Conservation (phyloP, 1,140 invertebrate species). For the Saccostrea cuccullata region DNA sequence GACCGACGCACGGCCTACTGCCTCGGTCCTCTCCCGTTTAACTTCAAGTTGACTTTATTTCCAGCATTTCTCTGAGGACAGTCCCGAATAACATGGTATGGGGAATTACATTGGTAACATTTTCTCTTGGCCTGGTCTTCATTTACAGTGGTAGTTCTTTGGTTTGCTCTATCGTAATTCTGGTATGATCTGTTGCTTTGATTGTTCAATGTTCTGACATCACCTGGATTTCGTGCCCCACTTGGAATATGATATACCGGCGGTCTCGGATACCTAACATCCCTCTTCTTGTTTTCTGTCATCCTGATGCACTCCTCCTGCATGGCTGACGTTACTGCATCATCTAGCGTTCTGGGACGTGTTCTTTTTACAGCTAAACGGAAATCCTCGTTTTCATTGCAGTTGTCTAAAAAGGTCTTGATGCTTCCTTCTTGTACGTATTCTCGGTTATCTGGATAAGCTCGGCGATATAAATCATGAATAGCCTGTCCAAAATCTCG, state of each 20-base stretch:
- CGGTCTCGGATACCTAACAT: not conserved
- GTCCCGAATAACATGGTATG: not conserved
- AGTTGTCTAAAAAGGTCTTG: not conserved
- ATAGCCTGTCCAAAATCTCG: too few species aligned
- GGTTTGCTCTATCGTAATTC: too few species aligned
- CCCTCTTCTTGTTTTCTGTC: not conserved
- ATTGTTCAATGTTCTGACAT: not conserved
- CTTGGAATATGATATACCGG: slow-evolving; percentile 13
- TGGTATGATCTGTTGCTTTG: too few species aligned
- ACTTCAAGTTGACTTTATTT: not conserved
- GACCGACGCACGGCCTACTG: too few species aligned
- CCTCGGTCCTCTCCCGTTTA: slow-evolving; percentile 8
- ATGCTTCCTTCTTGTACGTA: slow-evolving; percentile 40
- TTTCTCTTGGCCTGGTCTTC: not conserved
- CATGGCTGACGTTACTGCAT: slow-evolving; percentile 16
- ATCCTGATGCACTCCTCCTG: slow-evolving; percentile 29
- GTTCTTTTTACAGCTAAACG: slow-evolving; percentile 9
- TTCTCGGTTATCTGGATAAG: not conserved
- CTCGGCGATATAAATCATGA: too few species aligned
- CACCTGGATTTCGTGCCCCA: not conserved
- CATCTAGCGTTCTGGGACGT: not conserved
- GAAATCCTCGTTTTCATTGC: slow-evolving; percentile 36
- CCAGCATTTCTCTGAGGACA: not conserved
- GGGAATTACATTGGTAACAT: slow-evolving; percentile 1
- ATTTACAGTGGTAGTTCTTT: not conserved